phyloP scores from a whole-genome alignment of 92 coral and sea anemone species.

The Paramuricea clavata region DNA sequence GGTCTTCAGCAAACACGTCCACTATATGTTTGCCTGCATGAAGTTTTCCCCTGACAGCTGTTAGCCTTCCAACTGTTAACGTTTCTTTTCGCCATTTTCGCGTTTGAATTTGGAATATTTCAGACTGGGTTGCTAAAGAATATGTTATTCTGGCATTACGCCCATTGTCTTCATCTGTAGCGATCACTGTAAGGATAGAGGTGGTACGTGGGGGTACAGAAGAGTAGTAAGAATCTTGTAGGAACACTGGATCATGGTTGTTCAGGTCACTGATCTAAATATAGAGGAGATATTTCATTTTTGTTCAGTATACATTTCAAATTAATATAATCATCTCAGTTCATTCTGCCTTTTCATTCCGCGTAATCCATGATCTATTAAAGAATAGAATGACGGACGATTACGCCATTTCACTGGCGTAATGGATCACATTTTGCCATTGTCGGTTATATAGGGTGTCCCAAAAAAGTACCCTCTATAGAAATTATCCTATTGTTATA shows the following conservation, averaged over 20 bases:
- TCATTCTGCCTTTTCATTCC: no score
- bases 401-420: no score
- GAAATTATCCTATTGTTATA: no score
- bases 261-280: constrained; percentile 70
- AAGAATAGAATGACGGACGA: no score
- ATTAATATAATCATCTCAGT: no score
- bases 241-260: constrained; percentile 75
- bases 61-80: constrained; percentile 78
- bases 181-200: constrained; percentile 66
- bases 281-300: neutral
- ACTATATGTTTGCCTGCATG: constrained; percentile 64
- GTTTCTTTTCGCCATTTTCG: no score
- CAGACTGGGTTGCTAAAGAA: constrained; percentile 53
- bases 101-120: constrained; percentile 64
- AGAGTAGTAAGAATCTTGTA: constrained; percentile 77
- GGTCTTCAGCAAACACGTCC: constrained; percentile 79
- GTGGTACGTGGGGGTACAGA: constrained; percentile 64
- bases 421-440: no score
- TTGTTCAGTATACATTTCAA: no score
- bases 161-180: constrained; percentile 76
- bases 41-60: constrained; percentile 61
- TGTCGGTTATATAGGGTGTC: no score
- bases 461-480: no score
- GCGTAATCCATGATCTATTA: no score
- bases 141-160: constrained; percentile 80